Conservation (phyloP, 2,888 invertebrate genomes). For the Orchesella flavescens region DNA sequence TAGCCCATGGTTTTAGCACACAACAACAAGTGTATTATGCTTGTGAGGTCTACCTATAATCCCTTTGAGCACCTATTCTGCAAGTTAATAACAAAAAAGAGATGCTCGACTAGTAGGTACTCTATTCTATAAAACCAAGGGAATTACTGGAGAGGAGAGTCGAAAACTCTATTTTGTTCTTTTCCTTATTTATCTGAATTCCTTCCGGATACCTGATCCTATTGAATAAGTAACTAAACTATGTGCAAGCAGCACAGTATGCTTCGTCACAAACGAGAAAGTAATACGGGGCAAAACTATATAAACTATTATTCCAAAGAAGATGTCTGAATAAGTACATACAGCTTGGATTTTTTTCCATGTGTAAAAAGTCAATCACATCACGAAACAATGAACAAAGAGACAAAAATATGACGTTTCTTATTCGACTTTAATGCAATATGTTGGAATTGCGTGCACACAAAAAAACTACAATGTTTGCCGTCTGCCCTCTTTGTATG, state of each 20-base stretch:
- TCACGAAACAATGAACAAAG: background rate
- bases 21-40: background rate
- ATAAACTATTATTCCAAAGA: background rate
- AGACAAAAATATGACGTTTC: too few species aligned
- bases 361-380: background rate
- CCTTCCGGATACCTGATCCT: slow-evolving; percentile 45
- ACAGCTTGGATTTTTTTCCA: background rate
- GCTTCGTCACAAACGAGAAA: background rate
- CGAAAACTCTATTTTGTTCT: background rate
- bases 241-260: too few species aligned
- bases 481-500: too few species aligned
- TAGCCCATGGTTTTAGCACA: too few species aligned
- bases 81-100: background rate
- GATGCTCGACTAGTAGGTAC: background rate
- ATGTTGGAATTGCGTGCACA: too few species aligned
- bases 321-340: background rate
- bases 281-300: background rate
- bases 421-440: too few species aligned
- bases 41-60: background rate
- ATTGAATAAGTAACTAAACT: background rate
- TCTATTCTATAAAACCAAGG: background rate
- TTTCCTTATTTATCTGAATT: slow-evolving; percentile 14
- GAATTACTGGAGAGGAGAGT: background rate
- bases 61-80: slow-evolving; percentile 7
- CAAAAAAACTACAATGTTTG: too few species aligned